Conservation (phyloP, 2,797 vertebrate genomes). For the Lepus oiostolus region DNA sequence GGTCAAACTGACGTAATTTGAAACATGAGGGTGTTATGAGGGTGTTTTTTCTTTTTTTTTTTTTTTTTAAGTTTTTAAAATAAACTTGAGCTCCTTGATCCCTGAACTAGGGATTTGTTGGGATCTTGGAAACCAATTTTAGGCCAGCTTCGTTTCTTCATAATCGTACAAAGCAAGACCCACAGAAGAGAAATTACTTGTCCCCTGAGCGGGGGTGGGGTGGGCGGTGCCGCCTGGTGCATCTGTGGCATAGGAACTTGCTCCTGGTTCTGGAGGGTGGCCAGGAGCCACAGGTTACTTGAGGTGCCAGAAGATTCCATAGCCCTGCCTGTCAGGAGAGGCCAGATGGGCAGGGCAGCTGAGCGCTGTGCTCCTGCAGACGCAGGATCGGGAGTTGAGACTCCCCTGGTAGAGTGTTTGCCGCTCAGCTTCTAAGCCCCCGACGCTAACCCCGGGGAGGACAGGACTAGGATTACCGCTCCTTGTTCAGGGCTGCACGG, state of each 20-base stretch:
- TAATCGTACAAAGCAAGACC: neutral
- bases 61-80: no score
- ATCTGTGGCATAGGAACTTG: neutral
- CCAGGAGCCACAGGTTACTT: neutral
- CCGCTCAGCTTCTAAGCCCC: neutral
- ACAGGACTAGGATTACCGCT: neutral
- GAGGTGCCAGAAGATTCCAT: neutral
- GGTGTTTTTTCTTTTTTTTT: no score
- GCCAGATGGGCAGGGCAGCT: neutral
- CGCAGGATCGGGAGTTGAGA: no score
- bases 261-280: neutral
- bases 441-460: neutral
- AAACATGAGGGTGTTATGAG: neutral
- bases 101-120: neutral
- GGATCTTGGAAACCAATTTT: slow-evolving; percentile 1
- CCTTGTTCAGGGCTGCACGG: neutral
- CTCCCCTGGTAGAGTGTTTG: neutral
- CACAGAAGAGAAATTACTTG: neutral
- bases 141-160: neutral
- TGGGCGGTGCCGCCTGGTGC: neutral
- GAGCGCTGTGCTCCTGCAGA: neutral
- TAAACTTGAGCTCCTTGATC: neutral
- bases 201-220: no score
- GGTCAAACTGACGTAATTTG: neutral
- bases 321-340: neutral